Evolutionary conservation across 2,888 invertebrate species (phyloP), one percentile per base, ranked within the genome.

Genomic region (Amaurobius ferox): DNA sequence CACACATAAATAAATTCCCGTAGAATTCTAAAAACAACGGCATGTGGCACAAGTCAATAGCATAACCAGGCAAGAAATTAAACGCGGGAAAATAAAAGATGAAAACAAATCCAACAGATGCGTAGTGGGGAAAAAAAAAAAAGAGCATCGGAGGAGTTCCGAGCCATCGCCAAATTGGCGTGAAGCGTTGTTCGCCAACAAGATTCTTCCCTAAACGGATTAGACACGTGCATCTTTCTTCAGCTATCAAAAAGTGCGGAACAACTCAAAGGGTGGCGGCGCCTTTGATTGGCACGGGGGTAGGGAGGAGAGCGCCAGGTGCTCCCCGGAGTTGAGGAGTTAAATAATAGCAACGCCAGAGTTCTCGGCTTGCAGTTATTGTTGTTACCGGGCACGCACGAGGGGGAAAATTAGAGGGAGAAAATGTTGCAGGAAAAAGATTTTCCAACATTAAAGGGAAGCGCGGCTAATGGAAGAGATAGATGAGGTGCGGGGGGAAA

Each of bases 191-290:
- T 32, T 66, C 77, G 44, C 77, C 67, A 67, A 61, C 72, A 68
- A 78, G 61, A 35, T 48, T 35, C 68, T 55, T 13, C 40, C 62
- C 71, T 71, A 79, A 79, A 71, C 71, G 72, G 79, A 72, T 79
- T 66, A 72, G 71, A 64, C 78, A 79, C 78, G 70, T 79, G 78
- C 78, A 62, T 32, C 78, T 70, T 70, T 61, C 40, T 61, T 40
- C 32, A 79, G 55, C 40, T 72, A 79, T 72, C 48, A 66, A 72
- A 79, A 72, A 79, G 79, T 72, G 79, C 79, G 79, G 79, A 66
- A 72, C 72, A 79, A 79, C 66, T 72, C 72, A 79, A 79, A 72
- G 79, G 66, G 48, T 35, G 35, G 30, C 70, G 79, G 71, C 66
- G 79, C 72, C 72, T 79, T 72, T 79, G 79, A 79, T 72, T 79